Conservation (phyloP, 1,140 invertebrate genomes). For the Orchesella cincta region DNA sequence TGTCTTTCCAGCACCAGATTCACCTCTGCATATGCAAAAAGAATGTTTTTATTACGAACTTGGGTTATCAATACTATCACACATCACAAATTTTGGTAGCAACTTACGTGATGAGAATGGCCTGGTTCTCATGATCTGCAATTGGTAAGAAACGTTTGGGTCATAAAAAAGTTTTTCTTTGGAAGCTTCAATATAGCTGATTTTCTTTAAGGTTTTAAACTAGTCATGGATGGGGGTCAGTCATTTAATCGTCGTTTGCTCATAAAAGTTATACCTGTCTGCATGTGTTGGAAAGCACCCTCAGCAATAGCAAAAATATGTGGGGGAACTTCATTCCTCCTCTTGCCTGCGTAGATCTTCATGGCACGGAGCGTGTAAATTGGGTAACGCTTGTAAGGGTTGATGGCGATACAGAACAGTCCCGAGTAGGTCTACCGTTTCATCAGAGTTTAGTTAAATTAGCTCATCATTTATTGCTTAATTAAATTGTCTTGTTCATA, state of each 20-base stretch:
- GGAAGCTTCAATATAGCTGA: background rate
- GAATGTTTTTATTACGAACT: constrained; percentile 57
- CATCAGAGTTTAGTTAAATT: background rate
- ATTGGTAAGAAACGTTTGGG: background rate
- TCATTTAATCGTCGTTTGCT: background rate
- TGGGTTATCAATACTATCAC: background rate
- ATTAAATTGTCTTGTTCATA: background rate
- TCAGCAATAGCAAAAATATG: constrained; percentile 72
- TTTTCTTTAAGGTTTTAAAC: constrained; percentile 12
- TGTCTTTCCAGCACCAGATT: constrained; percentile 67
- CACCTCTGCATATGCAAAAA: constrained; percentile 58
- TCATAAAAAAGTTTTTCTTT: background rate
- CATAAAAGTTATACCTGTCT: background rate
- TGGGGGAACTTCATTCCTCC: constrained; percentile 69
- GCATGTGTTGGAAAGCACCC: constrained; percentile 69
- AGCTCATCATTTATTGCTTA: background rate
- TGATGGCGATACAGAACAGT: constrained; percentile 70
- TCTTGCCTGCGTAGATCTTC: constrained; percentile 66
- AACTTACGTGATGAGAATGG: constrained; percentile 39
- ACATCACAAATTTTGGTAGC: background rate
- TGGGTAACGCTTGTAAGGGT: constrained; percentile 69
- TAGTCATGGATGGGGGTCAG: background rate
- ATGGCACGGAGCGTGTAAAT: constrained; percentile 67
- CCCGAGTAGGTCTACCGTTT: constrained; percentile 67
- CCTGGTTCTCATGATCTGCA: constrained; percentile 22